These are phyloP conservation scores for Eulemur albifrons DNA, from an alignment of 2,797 vertebrate genomes.

Conservation along the genomic window DNA sequence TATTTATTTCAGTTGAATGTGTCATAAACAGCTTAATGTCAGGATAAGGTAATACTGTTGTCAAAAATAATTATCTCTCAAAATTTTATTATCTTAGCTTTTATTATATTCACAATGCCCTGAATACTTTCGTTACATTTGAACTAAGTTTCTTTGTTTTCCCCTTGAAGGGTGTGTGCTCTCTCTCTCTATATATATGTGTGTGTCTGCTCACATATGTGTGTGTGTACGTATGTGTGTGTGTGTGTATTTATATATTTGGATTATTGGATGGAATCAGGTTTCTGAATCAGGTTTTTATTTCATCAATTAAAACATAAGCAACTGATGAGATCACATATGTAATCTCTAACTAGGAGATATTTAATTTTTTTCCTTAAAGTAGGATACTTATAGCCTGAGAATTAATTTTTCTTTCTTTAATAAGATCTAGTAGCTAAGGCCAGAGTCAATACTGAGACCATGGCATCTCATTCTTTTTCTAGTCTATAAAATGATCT, in stretches of 20 bases:
- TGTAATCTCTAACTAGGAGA: neutral
- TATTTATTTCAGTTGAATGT: neutral
- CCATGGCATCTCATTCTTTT: neutral
- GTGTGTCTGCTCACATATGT: neutral
- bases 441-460: neutral
- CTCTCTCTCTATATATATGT: too few species aligned
- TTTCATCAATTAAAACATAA: neutral
- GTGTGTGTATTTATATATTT: neutral
- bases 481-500: neutral
- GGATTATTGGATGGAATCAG: neutral
- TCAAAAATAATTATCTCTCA: neutral
- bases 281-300: neutral
- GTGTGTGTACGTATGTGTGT: neutral
- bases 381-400: neutral
- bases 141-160: neutral
- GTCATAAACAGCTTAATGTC: neutral
- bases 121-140: neutral
- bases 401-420: neutral
- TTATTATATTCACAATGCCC: neutral
- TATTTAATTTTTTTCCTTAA: neutral
- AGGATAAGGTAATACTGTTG: neutral
- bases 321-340: neutral
- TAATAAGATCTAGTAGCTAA: neutral
- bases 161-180: neutral
- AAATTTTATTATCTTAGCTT: neutral